phyloP scores from a whole-genome alignment of 2,888 invertebrate species.

The Mesoligia furuncula region DNA sequence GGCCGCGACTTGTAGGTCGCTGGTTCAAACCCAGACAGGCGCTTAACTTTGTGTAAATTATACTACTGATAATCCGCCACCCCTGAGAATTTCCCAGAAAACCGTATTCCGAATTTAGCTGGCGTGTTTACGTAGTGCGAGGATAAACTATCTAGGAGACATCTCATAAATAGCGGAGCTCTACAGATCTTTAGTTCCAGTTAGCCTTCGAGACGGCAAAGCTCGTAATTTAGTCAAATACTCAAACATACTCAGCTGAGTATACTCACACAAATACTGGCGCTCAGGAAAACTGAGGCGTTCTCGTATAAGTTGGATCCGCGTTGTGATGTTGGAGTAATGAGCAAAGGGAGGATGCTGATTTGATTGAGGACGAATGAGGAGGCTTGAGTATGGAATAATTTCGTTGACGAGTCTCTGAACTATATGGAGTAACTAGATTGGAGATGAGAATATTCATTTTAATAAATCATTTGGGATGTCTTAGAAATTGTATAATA shows the following conservation, averaged over 20 bases:
- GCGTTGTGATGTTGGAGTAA: constrained; percentile 49
- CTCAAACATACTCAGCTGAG: constrained; percentile 53
- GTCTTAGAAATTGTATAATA: too few relatives aligned
- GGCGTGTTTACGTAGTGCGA: constrained; percentile 56
- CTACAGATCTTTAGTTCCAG: constrained; percentile 60
- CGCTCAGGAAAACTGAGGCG: constrained; percentile 47
- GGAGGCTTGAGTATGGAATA: constrained; percentile 52
- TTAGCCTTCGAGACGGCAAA: constrained; percentile 57
- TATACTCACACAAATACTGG: constrained; percentile 44
- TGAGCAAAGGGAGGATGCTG: constrained; percentile 46
- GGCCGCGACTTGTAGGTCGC: neutral
- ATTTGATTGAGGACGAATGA: constrained; percentile 57
- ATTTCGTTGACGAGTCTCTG: constrained; percentile 54
- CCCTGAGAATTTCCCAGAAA: constrained; percentile 41
- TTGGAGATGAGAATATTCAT: constrained; percentile 49
- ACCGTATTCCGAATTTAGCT: constrained; percentile 56
- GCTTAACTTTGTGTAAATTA: neutral
- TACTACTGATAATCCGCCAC: constrained; percentile 34
- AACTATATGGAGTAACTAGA: constrained; percentile 55
- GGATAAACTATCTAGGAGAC: constrained; percentile 62
- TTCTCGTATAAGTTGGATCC: constrained; percentile 43
- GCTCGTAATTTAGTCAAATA: constrained; percentile 70
- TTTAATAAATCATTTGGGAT: constrained; percentile 51
- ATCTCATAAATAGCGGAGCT: constrained; percentile 61
- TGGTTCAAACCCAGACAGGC: neutral